Evolutionary conservation across 2,113 vertebrate genomes (phyloP).

Genomic region (Holacanthus passer): DNA sequence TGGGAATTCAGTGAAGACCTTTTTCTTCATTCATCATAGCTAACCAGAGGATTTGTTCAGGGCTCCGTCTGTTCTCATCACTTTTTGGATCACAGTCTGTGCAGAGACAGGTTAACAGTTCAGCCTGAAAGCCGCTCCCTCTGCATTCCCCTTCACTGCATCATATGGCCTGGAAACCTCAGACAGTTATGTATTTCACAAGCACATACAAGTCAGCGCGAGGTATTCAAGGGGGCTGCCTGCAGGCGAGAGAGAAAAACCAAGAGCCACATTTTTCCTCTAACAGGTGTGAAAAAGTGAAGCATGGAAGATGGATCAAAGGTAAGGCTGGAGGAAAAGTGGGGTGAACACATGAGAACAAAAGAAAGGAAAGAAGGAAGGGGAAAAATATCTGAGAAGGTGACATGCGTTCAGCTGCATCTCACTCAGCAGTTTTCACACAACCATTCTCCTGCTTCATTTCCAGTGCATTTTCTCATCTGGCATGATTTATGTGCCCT

Average conservation of each 20-base stretch:
- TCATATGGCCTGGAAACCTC: conserved; percentile 1
- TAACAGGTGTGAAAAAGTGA: conserved; percentile 2
- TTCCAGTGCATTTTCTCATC: conserved; percentile 21
- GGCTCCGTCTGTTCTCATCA: neutral
- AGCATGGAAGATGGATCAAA: neutral
- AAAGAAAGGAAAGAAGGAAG: neutral
- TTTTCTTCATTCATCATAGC: conserved; percentile 17
- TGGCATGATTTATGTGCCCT: conserved; percentile 42
- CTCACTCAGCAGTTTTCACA: conserved; percentile 18
- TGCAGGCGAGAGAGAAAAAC: neutral
- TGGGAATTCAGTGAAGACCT: conserved; percentile 28
- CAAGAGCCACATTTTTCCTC: neutral
- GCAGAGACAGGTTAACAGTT: neutral
- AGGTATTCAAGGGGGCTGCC: neutral
- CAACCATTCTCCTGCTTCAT: neutral
- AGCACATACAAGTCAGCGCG: conserved; percentile 4
- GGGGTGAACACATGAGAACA: neutral
- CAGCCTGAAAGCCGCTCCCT: neutral
- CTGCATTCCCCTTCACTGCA: neutral
- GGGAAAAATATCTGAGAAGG: neutral
- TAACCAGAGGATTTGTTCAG: neutral
- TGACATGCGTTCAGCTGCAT: conserved; percentile 5
- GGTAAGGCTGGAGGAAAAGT: neutral
- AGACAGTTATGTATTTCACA: conserved; percentile 1
- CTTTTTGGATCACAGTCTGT: neutral